Percentiles rank a stretch among this genome's conserved stretches.
Evolutionary conservation across 2,113 vertebrate species (phyloP).

Genomic region (Apteryx owenii): DNA sequence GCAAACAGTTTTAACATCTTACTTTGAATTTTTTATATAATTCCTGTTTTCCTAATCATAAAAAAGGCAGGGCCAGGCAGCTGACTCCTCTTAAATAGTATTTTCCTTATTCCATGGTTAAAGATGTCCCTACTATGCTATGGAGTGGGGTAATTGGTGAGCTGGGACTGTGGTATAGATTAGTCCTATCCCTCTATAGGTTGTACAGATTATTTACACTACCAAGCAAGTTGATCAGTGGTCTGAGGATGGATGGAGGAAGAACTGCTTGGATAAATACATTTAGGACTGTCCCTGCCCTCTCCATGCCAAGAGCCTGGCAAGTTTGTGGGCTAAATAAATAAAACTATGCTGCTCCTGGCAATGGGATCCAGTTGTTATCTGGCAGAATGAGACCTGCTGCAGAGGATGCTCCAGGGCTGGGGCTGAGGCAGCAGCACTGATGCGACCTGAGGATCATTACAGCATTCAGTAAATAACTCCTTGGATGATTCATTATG

Average conservation of each 20-base stretch:
- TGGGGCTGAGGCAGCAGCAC: neutral
- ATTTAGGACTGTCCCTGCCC: neutral
- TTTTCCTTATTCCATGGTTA: neutral
- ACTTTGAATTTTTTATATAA: neutral
- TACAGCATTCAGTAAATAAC: neutral
- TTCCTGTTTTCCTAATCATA: neutral
- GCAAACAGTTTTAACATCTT: neutral
- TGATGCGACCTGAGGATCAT: neutral
- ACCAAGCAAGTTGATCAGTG: neutral
- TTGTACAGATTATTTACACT: too few species aligned
- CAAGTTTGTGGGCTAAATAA: neutral
- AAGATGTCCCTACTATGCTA: neutral
- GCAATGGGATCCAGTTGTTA: rapidly evolving
- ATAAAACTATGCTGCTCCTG: rapidly evolving
- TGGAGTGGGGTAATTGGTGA: neutral
- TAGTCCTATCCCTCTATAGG: too few species aligned
- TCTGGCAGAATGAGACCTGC: neutral
- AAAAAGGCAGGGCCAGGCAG: neutral
- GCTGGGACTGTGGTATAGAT: neutral
- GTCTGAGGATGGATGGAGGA: neutral
- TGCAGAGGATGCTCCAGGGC: neutral
- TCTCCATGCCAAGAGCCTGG: neutral
- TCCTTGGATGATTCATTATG: neutral
- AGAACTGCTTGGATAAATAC: neutral
- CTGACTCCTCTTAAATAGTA: neutral